Evolutionary conservation across 2,113 vertebrate genomes (phyloP).

Genomic region (Cardinalis cardinalis): DNA sequence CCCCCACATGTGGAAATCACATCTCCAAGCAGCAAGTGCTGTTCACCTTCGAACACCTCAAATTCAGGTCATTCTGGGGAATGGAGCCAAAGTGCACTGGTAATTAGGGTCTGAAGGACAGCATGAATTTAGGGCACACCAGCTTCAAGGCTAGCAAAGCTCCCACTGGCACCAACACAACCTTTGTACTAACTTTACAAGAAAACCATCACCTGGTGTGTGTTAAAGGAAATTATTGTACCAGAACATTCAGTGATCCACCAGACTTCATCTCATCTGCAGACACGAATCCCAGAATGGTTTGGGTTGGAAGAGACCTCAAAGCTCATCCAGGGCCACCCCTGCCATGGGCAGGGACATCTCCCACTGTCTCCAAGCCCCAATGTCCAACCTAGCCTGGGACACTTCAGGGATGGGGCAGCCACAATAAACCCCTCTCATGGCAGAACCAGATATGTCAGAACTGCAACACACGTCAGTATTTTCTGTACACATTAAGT

Average conservation of each 20-base stretch:
- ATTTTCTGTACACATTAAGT: rapidly evolving
- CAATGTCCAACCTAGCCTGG: rapidly evolving
- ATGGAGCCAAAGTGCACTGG: not conserved
- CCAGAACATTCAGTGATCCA: rapidly evolving
- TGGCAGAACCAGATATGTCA: not conserved
- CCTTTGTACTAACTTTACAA: not conserved
- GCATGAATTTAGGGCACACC: not conserved
- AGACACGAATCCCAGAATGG: not conserved
- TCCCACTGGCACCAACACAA: not conserved
- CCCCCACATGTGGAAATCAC: rapidly evolving
- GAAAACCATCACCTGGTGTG: not conserved
- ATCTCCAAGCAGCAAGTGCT: not conserved
- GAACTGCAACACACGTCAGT: not conserved
- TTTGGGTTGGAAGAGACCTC: not conserved
- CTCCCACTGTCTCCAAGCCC: not conserved
- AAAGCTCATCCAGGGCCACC: not conserved
- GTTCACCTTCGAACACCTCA: not conserved
- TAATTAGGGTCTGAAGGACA: not conserved
- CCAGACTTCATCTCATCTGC: not conserved
- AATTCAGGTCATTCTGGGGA: not conserved
- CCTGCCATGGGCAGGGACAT: not conserved
- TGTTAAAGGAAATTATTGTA: not conserved
- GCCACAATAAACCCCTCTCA: not conserved
- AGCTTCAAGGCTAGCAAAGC: not conserved
- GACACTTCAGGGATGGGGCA: not conserved